phyloP scores from a whole-genome alignment of 2,113 vertebrate genomes.

The Chionomys nivalis region DNA sequence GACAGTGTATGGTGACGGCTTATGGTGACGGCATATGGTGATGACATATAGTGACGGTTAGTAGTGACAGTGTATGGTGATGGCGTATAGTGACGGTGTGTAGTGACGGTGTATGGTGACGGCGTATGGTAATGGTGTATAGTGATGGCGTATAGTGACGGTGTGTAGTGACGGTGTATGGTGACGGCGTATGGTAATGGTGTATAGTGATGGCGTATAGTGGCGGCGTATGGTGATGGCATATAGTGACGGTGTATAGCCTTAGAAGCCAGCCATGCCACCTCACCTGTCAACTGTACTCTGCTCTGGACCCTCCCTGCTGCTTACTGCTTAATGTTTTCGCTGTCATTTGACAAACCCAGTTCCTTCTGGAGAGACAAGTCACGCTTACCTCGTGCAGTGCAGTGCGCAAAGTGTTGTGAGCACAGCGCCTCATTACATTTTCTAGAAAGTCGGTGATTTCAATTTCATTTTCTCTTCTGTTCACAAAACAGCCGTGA shows the following conservation, averaged over 20 bases:
- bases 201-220: no score
- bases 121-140: no score
- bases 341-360: conserved; percentile 18
- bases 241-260: background rate
- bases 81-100: background rate
- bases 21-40: background rate
- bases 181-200: no score
- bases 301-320: background rate
- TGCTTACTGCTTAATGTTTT: background rate
- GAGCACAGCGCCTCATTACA: background rate
- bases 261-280: background rate
- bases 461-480: background rate
- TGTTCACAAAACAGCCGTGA: background rate
- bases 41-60: no score
- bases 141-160: no score
- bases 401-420: background rate
- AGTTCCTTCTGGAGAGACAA: conserved; percentile 33
- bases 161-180: no score
- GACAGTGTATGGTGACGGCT: no score
- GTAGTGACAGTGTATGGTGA: no score
- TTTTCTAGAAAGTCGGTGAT: background rate
- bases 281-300: background rate
- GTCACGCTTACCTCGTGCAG: background rate
- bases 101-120: no score
- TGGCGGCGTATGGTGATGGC: no score